Evolutionary conservation across 2,888 invertebrate species (phyloP), one percentile per base, ranked within the genome.

Genomic region (Caenorhabditis panamensis): DNA sequence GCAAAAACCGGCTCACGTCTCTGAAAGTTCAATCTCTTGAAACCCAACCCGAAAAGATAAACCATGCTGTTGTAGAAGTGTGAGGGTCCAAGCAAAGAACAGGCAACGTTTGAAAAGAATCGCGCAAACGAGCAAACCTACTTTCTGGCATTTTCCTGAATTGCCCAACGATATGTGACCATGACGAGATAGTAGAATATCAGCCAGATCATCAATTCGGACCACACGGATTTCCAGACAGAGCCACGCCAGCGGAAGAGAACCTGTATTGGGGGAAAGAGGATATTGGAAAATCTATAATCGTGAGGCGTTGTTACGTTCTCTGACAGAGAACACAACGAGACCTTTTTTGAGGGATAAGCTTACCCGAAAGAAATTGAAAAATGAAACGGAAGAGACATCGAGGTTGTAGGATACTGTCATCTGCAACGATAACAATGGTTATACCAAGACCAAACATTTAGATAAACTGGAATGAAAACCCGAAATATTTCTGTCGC

Each of bases 331-430:
- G n/a, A n/a, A n/a, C n/a, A n/a, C n/a, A n/a, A n/a, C n/a, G n/a
- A n/a, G n/a, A n/a, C n/a, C n/a, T 13, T 41, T 41, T 41, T 41
- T 41, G 41, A 41, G n/a, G n/a, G n/a, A n/a, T n/a, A 31, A 67
- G 77, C 8, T 56, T 24, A 77, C 80, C 51, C 61, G 58, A 44
- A 80, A 82, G 62, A 82, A 82, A 24, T 77, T 79, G 31, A 79
- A 67, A 61, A 79, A 81, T 13, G 84, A 83, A 13, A 84, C 86
- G 8, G 87, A 86, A 9, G 84, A 84, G 13, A 88, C 86, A 62
- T 88, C 88, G 63, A 86, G 81, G 68, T 87, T 89, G 66, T 89
- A 89, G 11, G 85, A 83, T 2, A 89, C 87, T 13, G 89, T 89
- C 89, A 89, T 89, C 73, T 73, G 72, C 6, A 51, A 59, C n/a